Conservation (phyloP, 1,140 invertebrate species). For the Cataglyphis hispanica region DNA sequence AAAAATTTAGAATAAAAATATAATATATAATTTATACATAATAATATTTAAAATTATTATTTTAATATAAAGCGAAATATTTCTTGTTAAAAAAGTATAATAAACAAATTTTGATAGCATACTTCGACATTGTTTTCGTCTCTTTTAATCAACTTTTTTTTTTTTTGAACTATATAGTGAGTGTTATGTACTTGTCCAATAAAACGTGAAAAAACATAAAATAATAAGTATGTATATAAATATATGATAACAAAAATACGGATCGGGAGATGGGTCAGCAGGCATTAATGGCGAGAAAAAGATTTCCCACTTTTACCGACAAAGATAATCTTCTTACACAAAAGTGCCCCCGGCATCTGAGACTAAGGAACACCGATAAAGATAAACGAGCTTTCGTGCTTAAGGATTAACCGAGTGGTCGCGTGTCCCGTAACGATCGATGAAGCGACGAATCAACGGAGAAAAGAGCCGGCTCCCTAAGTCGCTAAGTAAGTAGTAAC, state of each 20-base stretch:
- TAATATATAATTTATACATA: not conserved
- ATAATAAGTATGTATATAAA: not conserved
- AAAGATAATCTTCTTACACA: slow-evolving; percentile 59
- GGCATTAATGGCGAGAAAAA: slow-evolving; percentile 29
- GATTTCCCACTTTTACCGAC: slow-evolving; percentile 44
- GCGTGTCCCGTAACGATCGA: slow-evolving; percentile 57
- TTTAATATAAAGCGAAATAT: not conserved
- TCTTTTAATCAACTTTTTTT: not conserved
- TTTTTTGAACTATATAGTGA: not conserved
- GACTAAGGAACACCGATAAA: slow-evolving; percentile 53
- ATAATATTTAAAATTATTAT: not conserved
- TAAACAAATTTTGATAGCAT: not conserved
- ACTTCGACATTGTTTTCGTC: not conserved
- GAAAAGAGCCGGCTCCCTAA: slow-evolving; percentile 16
- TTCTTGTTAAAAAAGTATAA: not conserved
- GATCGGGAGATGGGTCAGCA: not conserved
- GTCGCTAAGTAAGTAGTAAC: slow-evolving; percentile 54
- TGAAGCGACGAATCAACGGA: slow-evolving; percentile 45
- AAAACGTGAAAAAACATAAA: not conserved
- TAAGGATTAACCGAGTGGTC: slow-evolving; percentile 52
- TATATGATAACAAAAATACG: slow-evolving; percentile 4
- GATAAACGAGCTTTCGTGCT: slow-evolving; percentile 61
- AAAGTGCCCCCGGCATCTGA: slow-evolving; percentile 51
- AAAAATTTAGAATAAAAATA: not conserved
- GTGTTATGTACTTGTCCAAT: not conserved